Base-by-base conservation (phyloP, 2,888 invertebrate species). In the Operophtera brumata region DNA sequence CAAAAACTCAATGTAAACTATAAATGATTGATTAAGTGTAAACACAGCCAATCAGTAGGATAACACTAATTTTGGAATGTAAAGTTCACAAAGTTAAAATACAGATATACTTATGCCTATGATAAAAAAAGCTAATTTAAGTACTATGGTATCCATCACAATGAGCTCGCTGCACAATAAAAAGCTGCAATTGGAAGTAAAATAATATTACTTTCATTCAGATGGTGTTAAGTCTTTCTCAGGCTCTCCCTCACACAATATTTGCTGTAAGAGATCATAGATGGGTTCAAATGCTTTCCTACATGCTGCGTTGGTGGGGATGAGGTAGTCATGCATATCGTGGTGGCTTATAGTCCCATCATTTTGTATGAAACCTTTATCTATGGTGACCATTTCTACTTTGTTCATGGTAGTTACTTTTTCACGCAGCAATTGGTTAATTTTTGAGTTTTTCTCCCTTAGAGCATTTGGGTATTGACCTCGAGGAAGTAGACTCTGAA, bases 301-400 rank as follows among this genome's bases (percentile, higher is more conserved):
- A 81, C 96, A 96, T 48, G 97, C 97, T 45, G 94, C 92, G 83
- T 95, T 95, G 1, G 96, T 97, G 56, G 97, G 92, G 75, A 96
- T 94, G 45, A 97, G 92, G 83, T 96, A 98, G 84, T 98, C 97
- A 77, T 96, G 94, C 96, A 98, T 96, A 78, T 97, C 97, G 73
- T 94, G 94, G 75, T 96, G 96, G 76, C 95, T 95, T 55, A 97
- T 96, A 40, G 93, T 93, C 2, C 96, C 95, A 86, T 95, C 95
- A 42, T 91, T 91, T 80, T 95, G 95, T 50, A 96, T 90, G 64
- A 96, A 92, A 42, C 94, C 94, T 73, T 95, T 94, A 73, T 96
- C 96, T 70, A 96, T 94, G 61, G 92, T 86, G 37, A 97, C 94
- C 73, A 95, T 92, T 86, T 96, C 96, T 48, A 95, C 94, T 78